A percentile compares a stretch with the other conserved stretches of the same genome.
These are phyloP conservation scores for Piezodorus guildinii DNA, from an alignment of 1,140 invertebrate genomes.

Conservation along the genomic window DNA sequence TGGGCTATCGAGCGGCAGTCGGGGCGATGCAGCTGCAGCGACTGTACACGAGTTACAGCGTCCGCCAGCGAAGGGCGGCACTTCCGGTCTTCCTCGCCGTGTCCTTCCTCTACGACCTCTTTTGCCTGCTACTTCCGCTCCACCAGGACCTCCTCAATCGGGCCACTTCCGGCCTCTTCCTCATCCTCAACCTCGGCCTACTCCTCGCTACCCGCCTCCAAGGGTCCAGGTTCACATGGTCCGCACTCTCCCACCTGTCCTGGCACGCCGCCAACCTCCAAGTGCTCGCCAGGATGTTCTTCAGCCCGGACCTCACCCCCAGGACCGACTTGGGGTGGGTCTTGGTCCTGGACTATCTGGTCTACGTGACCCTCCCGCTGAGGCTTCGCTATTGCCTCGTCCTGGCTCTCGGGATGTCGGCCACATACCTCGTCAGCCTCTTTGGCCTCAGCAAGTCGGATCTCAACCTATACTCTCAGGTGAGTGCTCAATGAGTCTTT, in stretches of 20 bases:
- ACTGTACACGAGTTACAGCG: slow-evolving; percentile 60
- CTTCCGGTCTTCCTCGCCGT: slow-evolving; percentile 60
- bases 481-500: slow-evolving; percentile 30
- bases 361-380: slow-evolving; percentile 70
- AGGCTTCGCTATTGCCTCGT: slow-evolving; percentile 49
- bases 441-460: slow-evolving; percentile 35
- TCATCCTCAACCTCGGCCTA: not conserved
- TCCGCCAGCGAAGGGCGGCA: slow-evolving; percentile 61
- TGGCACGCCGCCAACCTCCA: slow-evolving; percentile 50
- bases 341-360: slow-evolving; percentile 68
- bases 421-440: slow-evolving; percentile 46
- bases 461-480: slow-evolving; percentile 42
- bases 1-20: slow-evolving; percentile 10
- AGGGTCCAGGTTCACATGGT: slow-evolving; percentile 35
- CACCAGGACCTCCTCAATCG: slow-evolving; percentile 27
- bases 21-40: slow-evolving; percentile 14
- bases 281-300: slow-evolving; percentile 43
- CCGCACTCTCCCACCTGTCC: slow-evolving; percentile 45
- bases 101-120: slow-evolving; percentile 54
- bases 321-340: slow-evolving; percentile 61
- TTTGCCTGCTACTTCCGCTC: slow-evolving; percentile 26
- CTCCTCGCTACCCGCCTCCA: slow-evolving; percentile 15
- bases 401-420: slow-evolving; percentile 45
- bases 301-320: slow-evolving; percentile 42
- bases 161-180: slow-evolving; percentile 14